Base-by-base conservation (phyloP, 2,888 invertebrate genomes). In the Trichogramma dendrolimi region DNA sequence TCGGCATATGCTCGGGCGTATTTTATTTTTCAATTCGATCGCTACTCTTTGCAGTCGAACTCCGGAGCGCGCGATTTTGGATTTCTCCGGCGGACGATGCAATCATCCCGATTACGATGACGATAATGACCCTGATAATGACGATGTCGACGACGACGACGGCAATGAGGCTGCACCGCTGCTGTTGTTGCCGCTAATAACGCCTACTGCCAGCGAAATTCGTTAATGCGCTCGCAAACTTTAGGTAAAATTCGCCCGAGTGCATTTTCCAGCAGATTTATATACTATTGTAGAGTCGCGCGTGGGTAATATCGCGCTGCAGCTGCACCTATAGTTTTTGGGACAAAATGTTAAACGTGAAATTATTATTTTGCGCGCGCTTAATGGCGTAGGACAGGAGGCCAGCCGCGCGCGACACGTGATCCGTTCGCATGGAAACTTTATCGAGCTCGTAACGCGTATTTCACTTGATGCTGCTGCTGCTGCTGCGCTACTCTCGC, bases 171-270 rank as follows among this genome's bases (percentile, higher is more conserved):
- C 27, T 27, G 27, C 27, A 27, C 27, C 27, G 27, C 27, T 27
- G 27, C 27, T 27, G 27, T 27, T 27, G 27, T 27, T 27, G 27
- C 27, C 27, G 27, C 27, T 27, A 27, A 27, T 27, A 27, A 27
- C 27, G 27, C 27, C 27, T 27, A 27, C 27, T 27, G 27, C 27
- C 27, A 27, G 27, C 11, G 5, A 39, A 11, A 56, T 61, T 51
- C 55, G 60, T 55, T 64, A 64, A 61, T 64, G 64, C 58, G 39
- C 52, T 57, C 49, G 62, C 55, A 56, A 56, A 47, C 43, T 56
- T 14, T 47, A 8, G 27, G 8, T 41, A 56, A 56, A 48, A 41
- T 43, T n/a, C 6, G n/a, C 6, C 4, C 43, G 27, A 4, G 5
- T 27, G 59, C 6, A 56, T 63, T 63, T 63, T 60, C 62, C 49